Evolutionary conservation across 2,797 vertebrate species (phyloP), one percentile per base, ranked within the genome.

Genomic region (Sylvia borin): DNA sequence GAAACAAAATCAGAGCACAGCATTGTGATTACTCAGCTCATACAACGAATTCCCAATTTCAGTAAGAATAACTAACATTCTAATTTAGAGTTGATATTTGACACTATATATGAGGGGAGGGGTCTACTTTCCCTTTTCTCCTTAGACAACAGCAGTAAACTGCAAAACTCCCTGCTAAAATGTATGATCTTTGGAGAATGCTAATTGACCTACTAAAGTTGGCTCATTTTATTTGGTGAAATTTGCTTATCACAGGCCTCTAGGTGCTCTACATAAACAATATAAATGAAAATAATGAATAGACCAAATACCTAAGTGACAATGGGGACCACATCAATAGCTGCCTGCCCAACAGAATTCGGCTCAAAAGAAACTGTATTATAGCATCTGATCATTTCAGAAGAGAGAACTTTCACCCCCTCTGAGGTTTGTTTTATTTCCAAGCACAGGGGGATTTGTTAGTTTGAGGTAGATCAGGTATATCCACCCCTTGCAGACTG

Each of bases 131-230:
- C 57, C 84, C 66, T 91, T 91, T 95, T 93, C 85, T 96, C 83
- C 74, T 92, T 36, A 94, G 81, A 88, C 83, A 95, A 82, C 66
- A 64, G 73, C 2, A 21, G 82, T 73, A 82, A 93, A 92, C 85
- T 96, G 86, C 77, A 89, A 66, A 89, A 36, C 55, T 83, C 92
- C 80, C 79, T 62, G 76, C 68, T 96, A 92, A 96, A 94, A 93
- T 55, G 64, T 6, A 57, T 85, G 92, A 95, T 96, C 94, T 96
- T 94, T 95, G 94, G 91, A 96, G 92, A 94, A 94, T 77, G 89
- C 83, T 97, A 96, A 96, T 95, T 96, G 94, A 95, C 93, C 95
- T 97, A 96, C 88, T 95, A 96, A 96, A 96, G 95, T 66, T 96
- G 90, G 92, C 81, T 95, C 85, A 87, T 96, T 95, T 95, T 93